phyloP scores from a whole-genome alignment of 2,797 vertebrate genomes.

The Neosilurus hyrtlii region DNA sequence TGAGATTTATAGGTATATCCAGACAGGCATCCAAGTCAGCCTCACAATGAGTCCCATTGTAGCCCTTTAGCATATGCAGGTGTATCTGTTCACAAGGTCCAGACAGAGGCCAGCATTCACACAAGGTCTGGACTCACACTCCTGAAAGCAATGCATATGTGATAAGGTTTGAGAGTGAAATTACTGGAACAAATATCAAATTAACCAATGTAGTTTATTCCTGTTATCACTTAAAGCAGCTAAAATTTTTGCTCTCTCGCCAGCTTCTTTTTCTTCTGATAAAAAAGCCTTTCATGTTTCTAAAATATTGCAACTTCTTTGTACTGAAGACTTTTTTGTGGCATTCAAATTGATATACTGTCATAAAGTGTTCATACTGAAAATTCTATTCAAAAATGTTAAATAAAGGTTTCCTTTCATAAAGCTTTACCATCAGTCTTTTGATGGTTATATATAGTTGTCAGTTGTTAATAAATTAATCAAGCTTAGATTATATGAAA shows the following conservation, averaged over 20 bases:
- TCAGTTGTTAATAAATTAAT: neutral
- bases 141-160: slow-evolving; percentile 66
- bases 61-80: slow-evolving; percentile 76
- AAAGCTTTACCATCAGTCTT: neutral
- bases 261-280: neutral
- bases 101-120: slow-evolving; percentile 76
- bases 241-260: neutral
- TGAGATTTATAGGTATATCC: slow-evolving; percentile 55
- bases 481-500: neutral
- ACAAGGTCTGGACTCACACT: slow-evolving; percentile 73
- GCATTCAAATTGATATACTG: neutral
- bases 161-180: neutral
- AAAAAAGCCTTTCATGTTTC: neutral
- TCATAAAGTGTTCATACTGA: neutral
- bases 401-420: neutral
- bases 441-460: neutral
- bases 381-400: neutral
- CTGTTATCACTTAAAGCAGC: neutral
- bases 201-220: neutral
- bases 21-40: slow-evolving; percentile 69
- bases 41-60: slow-evolving; percentile 71
- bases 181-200: too few species aligned
- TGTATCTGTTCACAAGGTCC: slow-evolving; percentile 73
- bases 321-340: neutral
- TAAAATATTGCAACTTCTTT: neutral